Conservation (phyloP, 2,888 invertebrate species). For the Pachydiplax longipennis region DNA sequence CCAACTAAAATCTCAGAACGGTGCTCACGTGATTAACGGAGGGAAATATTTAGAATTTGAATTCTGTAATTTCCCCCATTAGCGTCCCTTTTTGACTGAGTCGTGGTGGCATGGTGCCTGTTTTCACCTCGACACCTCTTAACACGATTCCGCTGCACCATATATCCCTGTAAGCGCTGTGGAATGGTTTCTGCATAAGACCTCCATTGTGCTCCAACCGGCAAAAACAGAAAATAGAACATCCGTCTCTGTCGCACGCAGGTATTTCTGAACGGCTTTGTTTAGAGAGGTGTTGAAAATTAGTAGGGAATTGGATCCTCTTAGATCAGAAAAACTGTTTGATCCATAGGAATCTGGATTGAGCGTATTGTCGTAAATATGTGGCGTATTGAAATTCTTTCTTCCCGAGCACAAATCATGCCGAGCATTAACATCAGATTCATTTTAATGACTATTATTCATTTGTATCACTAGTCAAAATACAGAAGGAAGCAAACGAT, state of each 20-base stretch:
- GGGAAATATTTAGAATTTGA: neutral
- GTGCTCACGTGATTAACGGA: neutral
- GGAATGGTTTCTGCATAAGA: neutral
- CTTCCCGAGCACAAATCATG: no score
- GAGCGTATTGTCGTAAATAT: no score
- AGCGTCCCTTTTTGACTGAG: neutral
- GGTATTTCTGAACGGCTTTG: neutral
- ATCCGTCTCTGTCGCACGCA: slow-evolving; percentile 14
- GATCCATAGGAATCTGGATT: no score
- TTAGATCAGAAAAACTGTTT: no score
- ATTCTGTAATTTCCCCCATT: neutral
- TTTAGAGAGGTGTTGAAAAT: neutral
- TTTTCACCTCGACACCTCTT: neutral
- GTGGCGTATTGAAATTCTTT: no score
- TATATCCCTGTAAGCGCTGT: neutral
- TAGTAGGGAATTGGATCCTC: neutral
- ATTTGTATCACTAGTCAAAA: no score
- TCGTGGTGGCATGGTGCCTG: neutral
- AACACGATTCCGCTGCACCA: neutral
- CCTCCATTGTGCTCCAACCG: neutral
- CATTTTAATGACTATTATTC: no score
- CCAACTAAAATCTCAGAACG: neutral
- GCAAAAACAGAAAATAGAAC: neutral
- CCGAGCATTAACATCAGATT: no score
- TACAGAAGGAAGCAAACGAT: no score